These are phyloP conservation scores for Formica selysi DNA, from an alignment of 1,140 invertebrate genomes.

Conservation along the genomic window DNA sequence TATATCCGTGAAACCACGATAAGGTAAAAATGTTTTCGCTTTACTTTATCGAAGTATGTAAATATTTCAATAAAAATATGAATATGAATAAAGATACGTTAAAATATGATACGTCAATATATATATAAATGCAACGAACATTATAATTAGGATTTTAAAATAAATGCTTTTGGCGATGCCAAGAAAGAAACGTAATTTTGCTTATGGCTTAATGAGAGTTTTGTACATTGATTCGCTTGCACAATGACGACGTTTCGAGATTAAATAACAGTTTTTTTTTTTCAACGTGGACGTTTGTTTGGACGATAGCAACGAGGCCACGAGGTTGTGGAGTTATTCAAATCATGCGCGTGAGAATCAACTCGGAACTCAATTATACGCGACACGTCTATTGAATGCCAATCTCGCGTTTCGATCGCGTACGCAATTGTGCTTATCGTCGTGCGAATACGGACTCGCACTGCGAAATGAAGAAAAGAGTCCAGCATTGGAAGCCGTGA, in stretches of 20 bases:
- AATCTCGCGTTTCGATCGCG: conserved; percentile 75
- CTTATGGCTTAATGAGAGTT: not conserved
- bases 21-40: not conserved
- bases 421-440: conserved; percentile 65
- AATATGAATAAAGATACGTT: not conserved
- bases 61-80: not conserved
- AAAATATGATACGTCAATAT: too few species aligned
- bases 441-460: conserved; percentile 69
- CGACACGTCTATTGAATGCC: conserved; percentile 80
- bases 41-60: not conserved
- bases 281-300: conserved; percentile 50
- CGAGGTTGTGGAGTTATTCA: conserved; percentile 81
- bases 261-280: conserved; percentile 6
- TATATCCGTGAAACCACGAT: too few species aligned
- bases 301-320: conserved; percentile 45
- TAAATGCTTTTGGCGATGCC: not conserved
- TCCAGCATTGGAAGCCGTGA: conserved; percentile 23
- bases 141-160: not conserved
- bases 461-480: conserved; percentile 81
- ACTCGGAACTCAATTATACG: conserved; percentile 85
- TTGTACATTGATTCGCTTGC: not conserved
- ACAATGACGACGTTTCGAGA: conserved; percentile 30
- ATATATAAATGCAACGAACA: not conserved
- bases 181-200: not conserved
- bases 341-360: conserved; percentile 81